Base-by-base conservation (phyloP, 2,888 invertebrate genomes). In the Salticus scenicus region DNA sequence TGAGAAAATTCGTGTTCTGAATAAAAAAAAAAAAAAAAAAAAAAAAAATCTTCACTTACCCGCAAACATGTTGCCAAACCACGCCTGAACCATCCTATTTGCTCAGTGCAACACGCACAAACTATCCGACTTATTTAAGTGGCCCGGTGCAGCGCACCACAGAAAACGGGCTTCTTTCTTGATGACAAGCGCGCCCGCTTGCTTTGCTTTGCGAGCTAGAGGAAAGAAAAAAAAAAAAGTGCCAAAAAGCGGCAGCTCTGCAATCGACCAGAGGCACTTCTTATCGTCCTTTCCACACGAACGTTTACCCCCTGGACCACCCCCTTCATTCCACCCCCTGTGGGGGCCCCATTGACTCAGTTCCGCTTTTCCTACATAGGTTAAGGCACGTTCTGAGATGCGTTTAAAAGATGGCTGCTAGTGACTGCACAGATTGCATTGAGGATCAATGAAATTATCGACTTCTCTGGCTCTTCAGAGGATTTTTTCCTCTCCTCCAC, bases 221-320 rank as follows among this genome's bases (percentile, higher is more conserved):
- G 5, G 20, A 57, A 27, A 20, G 64, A 27, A 64, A 71, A 41
- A 66, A 69, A 82, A 82, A 83, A 77, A 83, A 73, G 83, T 77
- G 83, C 77, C 57, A 83, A 80, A 82, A 83, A 83, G 83, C 76
- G 67, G 77, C 83, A 83, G 83, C 83, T 77, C 64, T 73, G 77
- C 76, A 83, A 83, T 83, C 83, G 83, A 83, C 83, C 83, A 83
- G 83, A 83, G 83, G 83, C 77, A 83, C 83, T 83, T 76, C 83
- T 83, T 83, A 83, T 83, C 83, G 83, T 77, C 77, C 83, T 83
- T 83, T 83, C 83, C 83, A 83, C 83, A 83, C 83, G 77, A 83
- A 77, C 83, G 83, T 83, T 83, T 83, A 83, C 83, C 83, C 83
- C 77, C 83, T 77, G 72, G 72, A 51, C n/a, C 47, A 69, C 71